A percentile compares a stretch with the other conserved stretches of the same genome.
Conservation (phyloP, 2,113 vertebrate genomes). For the Acrocephalus kingi region DNA sequence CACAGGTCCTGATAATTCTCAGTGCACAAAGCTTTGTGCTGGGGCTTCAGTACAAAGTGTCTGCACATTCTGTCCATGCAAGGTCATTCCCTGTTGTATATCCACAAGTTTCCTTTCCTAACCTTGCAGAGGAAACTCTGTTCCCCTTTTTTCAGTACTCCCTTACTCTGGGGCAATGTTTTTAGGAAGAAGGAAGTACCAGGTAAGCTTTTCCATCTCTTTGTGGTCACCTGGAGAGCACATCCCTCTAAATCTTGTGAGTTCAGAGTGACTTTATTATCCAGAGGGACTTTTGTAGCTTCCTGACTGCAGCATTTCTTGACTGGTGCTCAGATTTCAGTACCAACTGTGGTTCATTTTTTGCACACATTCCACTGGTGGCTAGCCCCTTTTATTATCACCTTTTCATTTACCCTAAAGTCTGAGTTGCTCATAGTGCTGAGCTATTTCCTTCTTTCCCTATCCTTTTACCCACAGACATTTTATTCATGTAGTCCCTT, state of each 20-base stretch:
- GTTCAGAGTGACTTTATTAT: background rate
- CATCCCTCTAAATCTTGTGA: background rate
- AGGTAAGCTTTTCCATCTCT: background rate
- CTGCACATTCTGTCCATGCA: accelerated
- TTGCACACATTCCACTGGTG: background rate
- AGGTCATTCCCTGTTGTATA: accelerated
- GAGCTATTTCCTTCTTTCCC: background rate
- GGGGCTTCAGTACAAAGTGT: background rate
- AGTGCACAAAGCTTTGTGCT: background rate
- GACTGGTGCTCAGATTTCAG: background rate
- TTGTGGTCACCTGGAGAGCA: background rate
- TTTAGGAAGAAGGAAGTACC: background rate
- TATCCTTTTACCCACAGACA: background rate
- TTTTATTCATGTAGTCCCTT: background rate
- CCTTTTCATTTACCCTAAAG: background rate
- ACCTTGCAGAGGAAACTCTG: background rate
- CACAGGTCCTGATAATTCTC: accelerated
- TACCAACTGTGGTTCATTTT: background rate
- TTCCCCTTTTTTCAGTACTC: background rate
- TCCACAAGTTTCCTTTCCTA: background rate
- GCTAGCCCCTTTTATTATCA: background rate
- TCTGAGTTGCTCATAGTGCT: background rate
- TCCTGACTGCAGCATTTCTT: background rate
- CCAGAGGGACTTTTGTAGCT: background rate
- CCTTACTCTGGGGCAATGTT: too few relatives aligned